Conservation (phyloP, 1,140 invertebrate genomes). For the Diorhabda sublineata region DNA sequence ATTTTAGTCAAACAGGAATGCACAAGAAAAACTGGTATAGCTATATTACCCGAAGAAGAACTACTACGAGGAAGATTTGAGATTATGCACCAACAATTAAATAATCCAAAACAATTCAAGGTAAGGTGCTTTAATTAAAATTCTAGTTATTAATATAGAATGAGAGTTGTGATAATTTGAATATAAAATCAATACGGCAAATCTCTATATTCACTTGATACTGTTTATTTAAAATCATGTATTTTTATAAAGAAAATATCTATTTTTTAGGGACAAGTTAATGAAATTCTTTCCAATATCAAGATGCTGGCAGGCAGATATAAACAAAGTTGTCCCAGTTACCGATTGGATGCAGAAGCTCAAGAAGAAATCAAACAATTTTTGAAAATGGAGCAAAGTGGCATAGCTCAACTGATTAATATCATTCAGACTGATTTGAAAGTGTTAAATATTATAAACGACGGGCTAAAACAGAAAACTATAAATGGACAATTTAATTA, state of each 20-base stretch:
- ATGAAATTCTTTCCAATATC: conserved; percentile 77
- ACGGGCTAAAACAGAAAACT: conserved; percentile 59
- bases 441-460: conserved; percentile 74
- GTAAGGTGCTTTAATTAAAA: conserved; percentile 49
- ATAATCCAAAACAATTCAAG: conserved; percentile 88
- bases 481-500: conserved; percentile 13
- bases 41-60: conserved; percentile 86
- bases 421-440: conserved; percentile 74
- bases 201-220: too few relatives aligned
- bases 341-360: conserved; percentile 58
- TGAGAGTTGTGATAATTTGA: too few relatives aligned
- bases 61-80: conserved; percentile 77
- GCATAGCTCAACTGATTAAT: conserved; percentile 75
- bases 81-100: conserved; percentile 78
- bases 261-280: conserved; percentile 67
- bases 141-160: too few relatives aligned
- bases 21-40: conserved; percentile 76
- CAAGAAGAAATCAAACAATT: conserved; percentile 70
- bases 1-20: conserved; percentile 85
- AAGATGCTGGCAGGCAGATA: conserved; percentile 34
- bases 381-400: conserved; percentile 75
- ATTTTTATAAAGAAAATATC: too few relatives aligned
- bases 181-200: too few relatives aligned
- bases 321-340: conserved; percentile 47
- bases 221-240: too few relatives aligned